Evolutionary conservation across 2,888 invertebrate genomes (phyloP), one percentile per base, ranked within the genome.

Genomic region (Leucozona laternaria): DNA sequence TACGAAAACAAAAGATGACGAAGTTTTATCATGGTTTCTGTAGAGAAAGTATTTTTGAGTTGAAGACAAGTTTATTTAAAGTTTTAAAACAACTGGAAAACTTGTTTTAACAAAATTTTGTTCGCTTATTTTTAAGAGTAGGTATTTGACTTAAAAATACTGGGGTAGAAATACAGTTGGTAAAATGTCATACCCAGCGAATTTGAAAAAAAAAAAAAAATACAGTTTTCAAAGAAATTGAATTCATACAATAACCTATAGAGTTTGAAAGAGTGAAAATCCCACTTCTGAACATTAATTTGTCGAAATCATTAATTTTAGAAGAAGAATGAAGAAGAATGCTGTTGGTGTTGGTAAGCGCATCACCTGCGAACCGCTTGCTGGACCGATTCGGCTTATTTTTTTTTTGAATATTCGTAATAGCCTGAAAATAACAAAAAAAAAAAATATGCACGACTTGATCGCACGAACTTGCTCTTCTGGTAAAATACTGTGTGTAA

Each of bases 21-120:
- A 48, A 64, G 45, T 64, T 45, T 13, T 25, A 53, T 13, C 22
- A 15, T 25, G 11, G 6, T 25, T 15, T 37, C 15, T 20, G 4
- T 34, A 20, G 13, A 28, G 17, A 17, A 31, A 57, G 55, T 57
- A 57, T 53, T 58, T 58, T 37, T 37, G 17, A 58, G 20, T 34
- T 34, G 7, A 22, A 60, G 37, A 58, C 8, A 4, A 15, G 64
- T 64, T 45, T 28, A 45, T 43, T 62, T 40, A 40, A 62, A 62
- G 43, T 64, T 64, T 37, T 43, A 45, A 10, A 17, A 45, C 8
- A 45, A 17, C 17, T 45, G 43, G 3, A 7, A 43, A 43, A 40
- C 40, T 40, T 5, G 15, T 15, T 15, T n/a, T 2, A 5, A 6
- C 2, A 43, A 40, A 43, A n/a, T 43, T 43, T 43, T n/a, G 15